Conservation (phyloP, 1,140 invertebrate genomes). For the Drosophila teissieri region DNA sequence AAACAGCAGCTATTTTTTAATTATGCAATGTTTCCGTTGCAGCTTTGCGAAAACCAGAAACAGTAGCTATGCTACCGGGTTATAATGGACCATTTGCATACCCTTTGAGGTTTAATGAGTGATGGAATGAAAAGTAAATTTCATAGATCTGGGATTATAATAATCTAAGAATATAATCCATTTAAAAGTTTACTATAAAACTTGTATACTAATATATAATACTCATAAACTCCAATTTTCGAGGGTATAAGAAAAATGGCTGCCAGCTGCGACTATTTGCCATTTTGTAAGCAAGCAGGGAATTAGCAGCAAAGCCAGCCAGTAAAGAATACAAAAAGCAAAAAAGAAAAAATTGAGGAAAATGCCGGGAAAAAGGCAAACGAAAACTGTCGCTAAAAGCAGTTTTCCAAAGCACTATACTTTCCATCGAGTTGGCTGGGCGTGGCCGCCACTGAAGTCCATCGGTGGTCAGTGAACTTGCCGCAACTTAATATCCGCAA, state of each 20-base stretch:
- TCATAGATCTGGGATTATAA: too few relatives aligned
- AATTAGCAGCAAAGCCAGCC: conserved; percentile 58
- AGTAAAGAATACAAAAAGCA: neutral
- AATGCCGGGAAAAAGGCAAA: conserved; percentile 16
- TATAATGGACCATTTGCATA: conserved; percentile 1
- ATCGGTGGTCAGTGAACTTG: conserved; percentile 72
- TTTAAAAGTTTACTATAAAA: too few relatives aligned
- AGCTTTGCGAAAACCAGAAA: conserved; percentile 26
- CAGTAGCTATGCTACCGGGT: conserved; percentile 3
- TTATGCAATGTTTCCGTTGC: conserved; percentile 67
- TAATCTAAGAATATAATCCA: too few relatives aligned
- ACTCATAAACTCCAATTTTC: conserved; percentile 3
- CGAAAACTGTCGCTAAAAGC: conserved; percentile 70
- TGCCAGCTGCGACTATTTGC: conserved; percentile 62
- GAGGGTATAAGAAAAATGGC: conserved; percentile 53
- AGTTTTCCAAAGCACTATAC: conserved; percentile 45
- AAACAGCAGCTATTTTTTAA: conserved; percentile 73
- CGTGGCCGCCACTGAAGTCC: conserved; percentile 47
- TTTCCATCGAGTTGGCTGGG: conserved; percentile 46
- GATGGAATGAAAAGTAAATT: too few relatives aligned
- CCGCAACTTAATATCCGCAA: conserved; percentile 25
- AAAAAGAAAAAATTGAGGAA: neutral
- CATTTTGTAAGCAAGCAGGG: conserved; percentile 71
- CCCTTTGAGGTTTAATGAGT: neutral
- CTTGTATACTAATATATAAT: too few relatives aligned